Evolutionary conservation across 2,113 vertebrate species (phyloP).

Genomic region (Empidonax traillii): DNA sequence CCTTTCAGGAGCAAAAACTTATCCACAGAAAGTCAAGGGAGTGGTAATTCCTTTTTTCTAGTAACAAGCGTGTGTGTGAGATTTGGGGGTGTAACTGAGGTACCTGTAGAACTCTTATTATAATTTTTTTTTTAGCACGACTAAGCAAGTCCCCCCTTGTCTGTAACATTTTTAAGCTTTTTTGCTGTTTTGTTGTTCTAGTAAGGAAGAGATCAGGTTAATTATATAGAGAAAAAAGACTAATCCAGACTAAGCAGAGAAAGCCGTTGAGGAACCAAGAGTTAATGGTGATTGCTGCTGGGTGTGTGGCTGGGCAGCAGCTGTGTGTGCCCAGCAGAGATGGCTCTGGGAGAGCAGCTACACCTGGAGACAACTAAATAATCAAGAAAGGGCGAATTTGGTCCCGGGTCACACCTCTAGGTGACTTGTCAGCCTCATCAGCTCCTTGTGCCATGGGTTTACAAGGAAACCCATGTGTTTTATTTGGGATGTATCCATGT

Average conservation of each 20-base stretch:
- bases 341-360: background rate
- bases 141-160: background rate
- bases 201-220: too few relatives aligned
- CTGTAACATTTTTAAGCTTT: background rate
- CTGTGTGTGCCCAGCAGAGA: background rate
- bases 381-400: background rate
- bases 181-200: background rate
- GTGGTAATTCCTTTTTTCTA: background rate
- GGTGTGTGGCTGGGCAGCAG: background rate
- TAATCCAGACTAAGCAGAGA: background rate
- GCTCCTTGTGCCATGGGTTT: background rate
- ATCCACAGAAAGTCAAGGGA: background rate
- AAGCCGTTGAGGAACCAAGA: background rate
- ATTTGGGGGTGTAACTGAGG: background rate
- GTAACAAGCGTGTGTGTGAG: background rate
- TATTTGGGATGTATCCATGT: background rate
- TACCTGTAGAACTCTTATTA: accelerated
- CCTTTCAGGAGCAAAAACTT: background rate
- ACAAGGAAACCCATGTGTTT: background rate
- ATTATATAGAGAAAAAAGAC: background rate
- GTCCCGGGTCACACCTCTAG: background rate
- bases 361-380: background rate
- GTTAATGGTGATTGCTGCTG: background rate
- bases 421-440: background rate
- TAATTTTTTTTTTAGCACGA: accelerated